phyloP scores from a whole-genome alignment of 2,888 invertebrate species.

The Sussaba pulchella region DNA sequence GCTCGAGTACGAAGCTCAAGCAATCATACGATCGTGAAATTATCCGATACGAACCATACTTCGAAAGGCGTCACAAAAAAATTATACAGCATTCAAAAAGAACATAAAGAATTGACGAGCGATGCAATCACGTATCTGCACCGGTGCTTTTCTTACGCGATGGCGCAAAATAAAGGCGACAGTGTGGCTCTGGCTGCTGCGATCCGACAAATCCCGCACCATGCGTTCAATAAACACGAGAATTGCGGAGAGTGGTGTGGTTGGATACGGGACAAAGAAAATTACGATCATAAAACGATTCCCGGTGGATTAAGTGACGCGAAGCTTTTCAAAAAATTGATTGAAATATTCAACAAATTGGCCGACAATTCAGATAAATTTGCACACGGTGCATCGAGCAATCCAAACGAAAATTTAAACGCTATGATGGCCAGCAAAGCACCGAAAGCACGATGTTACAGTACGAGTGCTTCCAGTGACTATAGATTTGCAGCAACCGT shows the following conservation, averaged over 20 bases:
- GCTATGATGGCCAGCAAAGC: conserved; percentile 45
- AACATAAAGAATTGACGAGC: conserved; percentile 41
- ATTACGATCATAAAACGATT: conserved; percentile 52
- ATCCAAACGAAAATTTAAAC: conserved; percentile 43
- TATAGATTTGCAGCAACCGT: conserved; percentile 18
- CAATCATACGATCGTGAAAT: conserved; percentile 39
- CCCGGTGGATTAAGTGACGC: conserved; percentile 38
- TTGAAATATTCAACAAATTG: conserved; percentile 33
- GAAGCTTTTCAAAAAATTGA: conserved; percentile 29
- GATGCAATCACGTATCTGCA: conserved; percentile 47
- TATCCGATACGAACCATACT: conserved; percentile 47
- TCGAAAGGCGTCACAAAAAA: conserved; percentile 35
- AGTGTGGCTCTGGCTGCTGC: conserved; percentile 20
- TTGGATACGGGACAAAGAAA: conserved; percentile 46
- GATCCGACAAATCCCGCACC: conserved; percentile 48
- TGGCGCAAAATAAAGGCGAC: conserved; percentile 52
- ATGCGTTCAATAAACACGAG: conserved; percentile 51
- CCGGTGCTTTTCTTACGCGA: conserved; percentile 50
- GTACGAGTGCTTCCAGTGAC: conserved; percentile 30
- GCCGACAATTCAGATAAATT: conserved; percentile 48
- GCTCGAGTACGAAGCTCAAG: conserved; percentile 22
- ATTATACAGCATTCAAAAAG: conserved; percentile 22
- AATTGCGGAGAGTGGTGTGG: conserved; percentile 63
- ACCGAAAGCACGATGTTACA: conserved; percentile 37
- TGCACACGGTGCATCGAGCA: conserved; percentile 49